These are phyloP conservation scores for Myotis planiceps DNA, from an alignment of 2,797 vertebrate species.

Conservation along the genomic window DNA sequence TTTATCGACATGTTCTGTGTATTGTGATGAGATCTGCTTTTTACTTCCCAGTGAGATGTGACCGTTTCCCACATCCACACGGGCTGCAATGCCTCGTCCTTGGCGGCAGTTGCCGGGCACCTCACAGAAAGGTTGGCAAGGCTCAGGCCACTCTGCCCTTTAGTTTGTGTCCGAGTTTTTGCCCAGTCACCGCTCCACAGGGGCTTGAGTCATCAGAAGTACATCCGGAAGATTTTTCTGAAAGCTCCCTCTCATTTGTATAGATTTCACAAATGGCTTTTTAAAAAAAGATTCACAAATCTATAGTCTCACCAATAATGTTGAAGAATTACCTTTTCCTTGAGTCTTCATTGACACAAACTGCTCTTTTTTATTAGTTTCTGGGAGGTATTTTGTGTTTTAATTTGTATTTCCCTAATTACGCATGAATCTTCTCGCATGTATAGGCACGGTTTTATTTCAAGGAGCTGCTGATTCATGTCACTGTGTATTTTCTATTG, in stretches of 20 bases:
- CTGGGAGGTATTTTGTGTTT: constrained; percentile 5
- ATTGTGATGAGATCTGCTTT: not conserved
- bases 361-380: not conserved
- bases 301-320: not conserved
- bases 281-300: not conserved
- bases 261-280: not conserved
- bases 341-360: not conserved
- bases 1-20: not conserved
- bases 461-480: not conserved
- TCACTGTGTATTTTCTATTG: not conserved
- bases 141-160: not conserved
- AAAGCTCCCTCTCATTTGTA: not conserved
- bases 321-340: not conserved
- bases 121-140: not conserved
- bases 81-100: not conserved
- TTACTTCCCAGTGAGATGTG: not conserved
- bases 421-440: constrained; percentile 9
- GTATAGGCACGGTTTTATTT: constrained; percentile 19
- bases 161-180: not conserved
- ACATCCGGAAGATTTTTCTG: not conserved
- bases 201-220: not conserved
- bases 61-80: not conserved
- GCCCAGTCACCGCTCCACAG: not conserved
- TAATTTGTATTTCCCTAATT: constrained; percentile 47
- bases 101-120: not conserved